phyloP scores from a whole-genome alignment of 2,113 vertebrate species.

The Poeciliopsis occidentalis region DNA sequence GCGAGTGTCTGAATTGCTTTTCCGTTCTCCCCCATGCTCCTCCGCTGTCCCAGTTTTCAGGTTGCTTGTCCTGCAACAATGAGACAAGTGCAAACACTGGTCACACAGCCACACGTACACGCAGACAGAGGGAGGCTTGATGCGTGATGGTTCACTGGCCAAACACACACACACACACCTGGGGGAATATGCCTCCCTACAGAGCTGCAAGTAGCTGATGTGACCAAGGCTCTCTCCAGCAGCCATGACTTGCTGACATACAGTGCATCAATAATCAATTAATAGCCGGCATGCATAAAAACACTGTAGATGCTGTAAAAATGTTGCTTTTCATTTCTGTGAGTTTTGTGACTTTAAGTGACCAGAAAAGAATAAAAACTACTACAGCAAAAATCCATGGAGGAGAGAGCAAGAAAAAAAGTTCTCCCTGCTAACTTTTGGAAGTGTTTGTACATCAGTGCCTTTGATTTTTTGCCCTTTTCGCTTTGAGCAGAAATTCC shows the following conservation, averaged over 20 bases:
- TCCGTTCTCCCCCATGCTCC: constrained; percentile 37
- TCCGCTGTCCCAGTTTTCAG: constrained; percentile 74
- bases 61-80: constrained; percentile 76
- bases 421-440: constrained; percentile 32
- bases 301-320: background rate
- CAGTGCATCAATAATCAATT: background rate
- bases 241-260: constrained; percentile 23
- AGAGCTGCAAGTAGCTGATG: constrained; percentile 53
- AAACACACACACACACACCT: constrained; percentile 61
- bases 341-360: background rate
- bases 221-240: constrained; percentile 50
- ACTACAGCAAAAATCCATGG: background rate
- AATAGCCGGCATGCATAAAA: background rate
- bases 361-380: background rate
- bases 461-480: constrained; percentile 70
- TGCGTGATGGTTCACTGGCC: constrained; percentile 65
- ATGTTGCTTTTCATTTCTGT: background rate
- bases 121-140: constrained; percentile 46
- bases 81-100: constrained; percentile 77
- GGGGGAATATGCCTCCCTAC: constrained; percentile 49
- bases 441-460: constrained; percentile 61
- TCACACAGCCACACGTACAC: constrained; percentile 56
- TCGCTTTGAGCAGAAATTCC: constrained; percentile 49
- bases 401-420: constrained; percentile 30
- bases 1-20: constrained; percentile 58